phyloP scores from a whole-genome alignment of 2,113 vertebrate genomes.

The Upupa epops region DNA sequence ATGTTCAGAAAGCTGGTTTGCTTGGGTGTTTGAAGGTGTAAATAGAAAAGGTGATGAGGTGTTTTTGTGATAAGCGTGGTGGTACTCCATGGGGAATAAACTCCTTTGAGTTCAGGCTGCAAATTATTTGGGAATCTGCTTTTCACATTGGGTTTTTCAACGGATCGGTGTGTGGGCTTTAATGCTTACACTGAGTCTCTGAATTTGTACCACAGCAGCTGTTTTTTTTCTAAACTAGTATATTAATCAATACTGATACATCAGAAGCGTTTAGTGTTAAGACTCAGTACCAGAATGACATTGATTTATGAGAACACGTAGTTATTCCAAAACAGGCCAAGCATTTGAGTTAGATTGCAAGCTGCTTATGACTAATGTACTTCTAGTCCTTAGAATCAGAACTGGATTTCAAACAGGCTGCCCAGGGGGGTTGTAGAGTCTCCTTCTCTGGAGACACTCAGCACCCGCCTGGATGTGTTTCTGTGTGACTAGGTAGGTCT shows the following conservation, averaged over 20 bases:
- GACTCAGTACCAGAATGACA: not conserved
- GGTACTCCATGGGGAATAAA: not conserved
- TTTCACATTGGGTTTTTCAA: not conserved
- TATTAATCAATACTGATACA: not conserved
- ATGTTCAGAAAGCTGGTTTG: not conserved
- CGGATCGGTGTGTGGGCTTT: not conserved
- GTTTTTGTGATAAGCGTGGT: not conserved
- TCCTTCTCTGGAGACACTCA: too few relatives aligned
- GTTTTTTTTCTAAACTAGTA: not conserved
- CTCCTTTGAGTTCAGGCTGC: not conserved
- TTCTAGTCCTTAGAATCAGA: not conserved
- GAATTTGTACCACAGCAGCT: not conserved
- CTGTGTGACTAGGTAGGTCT: too few relatives aligned
- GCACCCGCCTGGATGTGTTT: too few relatives aligned
- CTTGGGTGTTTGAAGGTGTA: not conserved
- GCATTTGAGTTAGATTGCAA: not conserved
- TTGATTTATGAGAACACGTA: not conserved
- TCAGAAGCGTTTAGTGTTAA: not conserved
- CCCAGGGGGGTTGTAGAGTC: too few relatives aligned
- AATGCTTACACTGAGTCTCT: not conserved
- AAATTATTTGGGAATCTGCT: not conserved
- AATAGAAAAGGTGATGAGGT: not conserved
- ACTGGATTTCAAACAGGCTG: too few relatives aligned
- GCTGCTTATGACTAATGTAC: not conserved
- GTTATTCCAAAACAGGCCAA: not conserved